Evolutionary conservation across 2,113 vertebrate species (phyloP).

Genomic region (Hypomesus transpacificus): DNA sequence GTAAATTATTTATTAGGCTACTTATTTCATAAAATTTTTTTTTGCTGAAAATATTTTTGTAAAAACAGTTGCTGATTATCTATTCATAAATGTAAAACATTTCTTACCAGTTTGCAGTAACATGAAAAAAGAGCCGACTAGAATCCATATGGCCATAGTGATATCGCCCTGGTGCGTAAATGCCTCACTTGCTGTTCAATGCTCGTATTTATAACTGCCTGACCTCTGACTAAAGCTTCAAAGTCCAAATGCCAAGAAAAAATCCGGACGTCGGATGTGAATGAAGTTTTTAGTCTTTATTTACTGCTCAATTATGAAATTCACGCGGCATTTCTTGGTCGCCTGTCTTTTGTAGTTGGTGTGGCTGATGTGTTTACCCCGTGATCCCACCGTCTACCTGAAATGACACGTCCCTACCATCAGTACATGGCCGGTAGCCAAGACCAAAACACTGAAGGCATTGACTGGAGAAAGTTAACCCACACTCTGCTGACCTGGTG

Average conservation of each 20-base stretch:
- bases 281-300: background rate
- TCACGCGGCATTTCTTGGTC: background rate
- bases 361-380: background rate
- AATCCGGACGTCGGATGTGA: conserved; percentile 6
- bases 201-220: conserved; percentile 37
- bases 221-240: conserved; percentile 21
- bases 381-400: conserved; percentile 28
- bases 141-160: conserved; percentile 56
- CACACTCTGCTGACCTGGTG: conserved; percentile 31
- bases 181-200: background rate
- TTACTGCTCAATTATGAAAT: background rate
- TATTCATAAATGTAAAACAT: too few species aligned
- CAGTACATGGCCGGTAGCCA: conserved; percentile 44
- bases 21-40: too few species aligned
- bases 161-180: conserved; percentile 6
- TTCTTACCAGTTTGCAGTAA: conserved; percentile 61
- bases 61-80: too few species aligned
- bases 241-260: conserved; percentile 54
- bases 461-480: conserved; percentile 33
- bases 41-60: too few species aligned
- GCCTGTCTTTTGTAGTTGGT: conserved; percentile 9
- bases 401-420: conserved; percentile 44
- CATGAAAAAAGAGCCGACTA: conserved; percentile 46
- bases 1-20: too few species aligned
- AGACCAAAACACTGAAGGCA: conserved; percentile 48